Base-by-base conservation (phyloP, 2,113 vertebrate species). In the Regulus satrapa region DNA sequence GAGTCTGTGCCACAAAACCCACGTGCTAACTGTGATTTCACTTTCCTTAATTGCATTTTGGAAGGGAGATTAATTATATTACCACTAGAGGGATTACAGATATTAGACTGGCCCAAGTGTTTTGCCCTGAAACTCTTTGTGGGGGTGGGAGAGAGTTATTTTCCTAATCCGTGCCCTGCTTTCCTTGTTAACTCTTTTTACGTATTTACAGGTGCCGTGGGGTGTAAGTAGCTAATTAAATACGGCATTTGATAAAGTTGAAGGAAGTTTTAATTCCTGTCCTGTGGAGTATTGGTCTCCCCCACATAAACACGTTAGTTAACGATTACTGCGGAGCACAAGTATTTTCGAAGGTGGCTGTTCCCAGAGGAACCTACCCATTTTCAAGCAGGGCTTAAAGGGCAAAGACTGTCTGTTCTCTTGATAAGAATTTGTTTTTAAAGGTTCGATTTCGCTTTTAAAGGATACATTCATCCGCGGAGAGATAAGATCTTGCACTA, bases 81-180 rank as follows among this genome's bases (percentile, higher is more conserved):
- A 54, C 94, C 79, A 68, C 90, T 87, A 96, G 93, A 93, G 88
- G 92, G 92, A 96, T 97, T 95, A 96, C 5, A n/a, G 78, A 45
- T 90, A 91, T 93, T 85, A 82, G 74, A 69, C 43, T 7, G 46
- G 25, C 87, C 61, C 25, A 6, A 72, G 62, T 58, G 78, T 55
- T 95, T 84, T 84, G 72, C 88, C 64, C 86, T 48, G 48, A 32
- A 95, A 74, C 66, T 64, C 77, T 61, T 61, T 21, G 72, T 25
- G 43, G 67, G 72, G 75, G 48, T 66, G 49, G 71, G 43, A 96
- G 81, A 84, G 94, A 86, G 31, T 36, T 94, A 15, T 67, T 96
- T 90, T 79, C 63, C 54, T 95, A 80, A 95, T 77, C 87, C n/a
- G 75, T 63, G 67, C 71, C 72, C 72, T 63, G 71, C n/a, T 85